Evolutionary conservation across 2,888 invertebrate species (phyloP).

Genomic region (Plagiodera versicolora): DNA sequence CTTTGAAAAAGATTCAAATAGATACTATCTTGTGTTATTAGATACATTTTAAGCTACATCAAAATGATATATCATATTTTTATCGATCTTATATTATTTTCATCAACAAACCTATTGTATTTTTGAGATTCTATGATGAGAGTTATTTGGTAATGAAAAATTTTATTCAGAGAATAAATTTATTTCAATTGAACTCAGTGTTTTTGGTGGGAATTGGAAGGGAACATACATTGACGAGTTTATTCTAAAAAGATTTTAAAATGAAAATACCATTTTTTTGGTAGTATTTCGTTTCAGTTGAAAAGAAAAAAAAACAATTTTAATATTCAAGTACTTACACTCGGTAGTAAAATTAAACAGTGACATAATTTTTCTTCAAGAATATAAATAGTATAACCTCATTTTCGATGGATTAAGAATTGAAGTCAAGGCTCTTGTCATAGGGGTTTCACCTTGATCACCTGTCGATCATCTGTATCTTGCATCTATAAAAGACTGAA

Average conservation of each 20-base stretch:
- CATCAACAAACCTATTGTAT: constrained; percentile 22
- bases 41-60: background rate
- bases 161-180: constrained; percentile 18
- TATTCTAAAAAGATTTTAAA: too few species aligned
- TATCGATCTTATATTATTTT: constrained; percentile 22
- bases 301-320: too few species aligned
- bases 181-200: constrained; percentile 15
- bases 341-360: too few species aligned
- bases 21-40: constrained; percentile 10
- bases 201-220: too few species aligned
- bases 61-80: constrained; percentile 21
- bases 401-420: background rate
- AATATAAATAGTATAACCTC: background rate
- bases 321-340: too few species aligned
- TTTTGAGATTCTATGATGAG: constrained; percentile 27
- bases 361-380: too few species aligned
- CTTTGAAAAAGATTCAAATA: constrained; percentile 3
- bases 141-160: constrained; percentile 24
- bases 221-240: too few species aligned
- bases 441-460: background rate
- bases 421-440: background rate
- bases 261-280: background rate
- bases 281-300: background rate
- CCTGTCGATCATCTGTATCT: background rate
- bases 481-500: too few species aligned